Percentiles rank a stretch among this genome's conserved stretches.
These are phyloP conservation scores for Tenthredo distinguenda DNA, from an alignment of 2,888 invertebrate genomes.

Conservation along the genomic window DNA sequence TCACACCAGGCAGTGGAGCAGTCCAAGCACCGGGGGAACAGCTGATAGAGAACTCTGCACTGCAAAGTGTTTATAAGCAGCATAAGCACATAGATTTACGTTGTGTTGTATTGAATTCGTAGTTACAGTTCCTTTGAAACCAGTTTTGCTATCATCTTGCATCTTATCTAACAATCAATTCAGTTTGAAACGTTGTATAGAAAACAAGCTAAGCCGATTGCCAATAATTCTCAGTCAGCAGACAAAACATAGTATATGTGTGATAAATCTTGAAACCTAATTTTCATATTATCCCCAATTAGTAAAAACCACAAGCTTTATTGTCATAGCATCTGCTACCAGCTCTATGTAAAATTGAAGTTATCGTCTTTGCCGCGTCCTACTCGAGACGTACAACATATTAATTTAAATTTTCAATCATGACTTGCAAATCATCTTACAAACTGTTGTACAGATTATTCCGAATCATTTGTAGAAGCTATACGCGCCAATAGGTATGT, in stretches of 20 bases:
- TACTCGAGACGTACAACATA: neutral
- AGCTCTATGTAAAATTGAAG: too few relatives aligned
- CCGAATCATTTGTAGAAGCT: neutral
- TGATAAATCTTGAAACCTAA: neutral
- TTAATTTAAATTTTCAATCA: neutral
- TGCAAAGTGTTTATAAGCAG: neutral
- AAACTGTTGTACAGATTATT: neutral
- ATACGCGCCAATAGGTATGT: constrained; percentile 40
- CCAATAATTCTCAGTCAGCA: neutral
- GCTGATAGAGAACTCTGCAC: constrained; percentile 70
- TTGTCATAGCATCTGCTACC: too few relatives aligned
- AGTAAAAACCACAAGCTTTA: neutral
- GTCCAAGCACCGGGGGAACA: constrained; percentile 72
- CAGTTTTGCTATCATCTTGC: neutral
- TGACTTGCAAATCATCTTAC: neutral
- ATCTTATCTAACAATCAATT: neutral
- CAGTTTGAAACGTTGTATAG: neutral
- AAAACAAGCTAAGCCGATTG: neutral
- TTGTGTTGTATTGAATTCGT: neutral
- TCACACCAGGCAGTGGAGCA: too few relatives aligned
- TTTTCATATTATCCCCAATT: neutral
- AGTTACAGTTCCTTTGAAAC: neutral
- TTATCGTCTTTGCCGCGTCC: too few relatives aligned
- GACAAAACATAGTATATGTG: neutral
- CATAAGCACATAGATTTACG: neutral